Evolutionary conservation across 2,113 vertebrate species (phyloP).

Genomic region (Acinonyx jubatus): DNA sequence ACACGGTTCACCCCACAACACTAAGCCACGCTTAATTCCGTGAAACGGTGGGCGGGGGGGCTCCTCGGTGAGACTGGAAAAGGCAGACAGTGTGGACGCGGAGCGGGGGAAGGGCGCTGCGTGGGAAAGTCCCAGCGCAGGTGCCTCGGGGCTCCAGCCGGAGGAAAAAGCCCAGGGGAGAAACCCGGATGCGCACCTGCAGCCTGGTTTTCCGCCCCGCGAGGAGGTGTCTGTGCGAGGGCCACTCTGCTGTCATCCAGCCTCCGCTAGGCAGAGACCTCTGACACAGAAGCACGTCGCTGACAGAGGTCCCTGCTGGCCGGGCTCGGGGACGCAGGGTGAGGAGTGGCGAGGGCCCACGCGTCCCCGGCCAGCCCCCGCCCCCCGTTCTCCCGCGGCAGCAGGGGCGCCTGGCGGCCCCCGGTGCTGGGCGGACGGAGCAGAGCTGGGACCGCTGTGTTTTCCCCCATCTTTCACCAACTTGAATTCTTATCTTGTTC

Average conservation of each 20-base stretch:
- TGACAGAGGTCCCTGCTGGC: background rate
- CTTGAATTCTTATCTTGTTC: background rate
- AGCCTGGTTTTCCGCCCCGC: background rate
- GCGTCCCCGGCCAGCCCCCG: too few relatives aligned
- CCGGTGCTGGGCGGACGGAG: background rate
- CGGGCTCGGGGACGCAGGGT: background rate
- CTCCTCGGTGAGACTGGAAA: background rate
- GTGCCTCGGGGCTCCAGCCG: background rate
- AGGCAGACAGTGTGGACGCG: background rate
- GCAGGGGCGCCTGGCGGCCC: background rate
- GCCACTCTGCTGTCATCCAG: rapidly evolving
- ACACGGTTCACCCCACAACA: background rate
- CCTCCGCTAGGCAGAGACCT: background rate
- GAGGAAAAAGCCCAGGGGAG: rapidly evolving
- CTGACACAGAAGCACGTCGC: background rate
- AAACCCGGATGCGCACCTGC: background rate
- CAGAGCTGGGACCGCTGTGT: background rate
- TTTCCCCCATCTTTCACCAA: background rate
- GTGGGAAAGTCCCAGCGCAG: rapidly evolving
- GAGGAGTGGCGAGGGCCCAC: rapidly evolving
- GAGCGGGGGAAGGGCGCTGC: background rate
- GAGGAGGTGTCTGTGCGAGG: background rate
- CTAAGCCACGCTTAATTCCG: background rate
- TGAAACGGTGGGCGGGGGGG: background rate
- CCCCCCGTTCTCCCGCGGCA: rapidly evolving